phyloP scores from a whole-genome alignment of 2,797 vertebrate species.

The Leptoclinus maculatus region DNA sequence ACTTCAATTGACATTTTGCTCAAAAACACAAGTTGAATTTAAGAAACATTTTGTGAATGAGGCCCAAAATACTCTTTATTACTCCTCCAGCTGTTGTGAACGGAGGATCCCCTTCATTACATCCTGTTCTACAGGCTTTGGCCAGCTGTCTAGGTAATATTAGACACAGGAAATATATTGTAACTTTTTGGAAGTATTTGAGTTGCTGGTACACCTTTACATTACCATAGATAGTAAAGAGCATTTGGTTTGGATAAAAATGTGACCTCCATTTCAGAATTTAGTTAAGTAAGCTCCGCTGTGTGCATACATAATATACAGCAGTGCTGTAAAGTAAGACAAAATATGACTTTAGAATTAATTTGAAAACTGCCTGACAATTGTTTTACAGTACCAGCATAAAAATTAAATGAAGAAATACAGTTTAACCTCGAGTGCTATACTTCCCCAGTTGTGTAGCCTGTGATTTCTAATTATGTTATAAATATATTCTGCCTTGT shows the following conservation, averaged over 20 bases:
- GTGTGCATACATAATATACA: not conserved
- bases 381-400: not conserved
- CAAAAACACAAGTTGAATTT: not conserved
- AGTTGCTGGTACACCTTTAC: not conserved
- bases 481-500: not conserved
- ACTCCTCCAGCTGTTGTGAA: not conserved
- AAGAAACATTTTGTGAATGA: not conserved
- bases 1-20: not conserved
- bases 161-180: not conserved
- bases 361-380: not conserved
- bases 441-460: not conserved
- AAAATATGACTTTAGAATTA: not conserved
- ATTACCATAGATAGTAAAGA: not conserved
- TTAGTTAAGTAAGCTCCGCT: not conserved
- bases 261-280: not conserved
- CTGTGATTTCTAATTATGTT: not conserved
- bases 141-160: not conserved
- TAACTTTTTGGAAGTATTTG: not conserved
- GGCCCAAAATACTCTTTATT: not conserved
- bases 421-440: not conserved
- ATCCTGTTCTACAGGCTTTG: not conserved
- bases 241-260: not conserved
- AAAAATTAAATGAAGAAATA: not conserved
- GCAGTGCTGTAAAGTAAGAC: not conserved
- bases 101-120: not conserved